These are phyloP conservation scores for Daboia siamensis DNA, from an alignment of 2,113 vertebrate species.

Conservation along the genomic window DNA sequence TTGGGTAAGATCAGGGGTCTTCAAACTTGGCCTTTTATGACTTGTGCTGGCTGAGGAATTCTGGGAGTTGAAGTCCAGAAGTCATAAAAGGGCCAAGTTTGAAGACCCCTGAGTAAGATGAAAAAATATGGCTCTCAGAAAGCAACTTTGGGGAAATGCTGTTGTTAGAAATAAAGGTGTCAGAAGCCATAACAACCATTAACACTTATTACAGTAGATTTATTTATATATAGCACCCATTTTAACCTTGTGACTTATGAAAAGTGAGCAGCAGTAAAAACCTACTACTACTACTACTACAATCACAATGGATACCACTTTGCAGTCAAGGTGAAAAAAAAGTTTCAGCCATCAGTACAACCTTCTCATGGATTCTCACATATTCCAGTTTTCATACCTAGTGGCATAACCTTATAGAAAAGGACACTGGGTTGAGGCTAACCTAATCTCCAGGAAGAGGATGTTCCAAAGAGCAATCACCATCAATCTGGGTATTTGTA, in stretches of 20 bases:
- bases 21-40: no score
- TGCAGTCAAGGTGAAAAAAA: background rate
- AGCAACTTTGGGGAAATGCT: background rate
- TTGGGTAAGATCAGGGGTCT: background rate
- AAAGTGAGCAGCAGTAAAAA: background rate
- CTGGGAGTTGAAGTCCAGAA: no score
- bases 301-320: background rate
- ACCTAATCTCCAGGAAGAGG: background rate
- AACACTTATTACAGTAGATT: background rate
- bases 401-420: background rate
- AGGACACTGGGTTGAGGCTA: background rate
- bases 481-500: rapidly evolving
- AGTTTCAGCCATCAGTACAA: background rate
- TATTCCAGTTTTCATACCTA: background rate
- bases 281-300: background rate
- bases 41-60: no score
- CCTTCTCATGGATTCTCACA: background rate
- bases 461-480: background rate
- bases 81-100: no score
- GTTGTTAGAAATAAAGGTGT: background rate
- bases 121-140: background rate
- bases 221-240: background rate
- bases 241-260: background rate
- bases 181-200: background rate
- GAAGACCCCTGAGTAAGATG: background rate